Conservation (phyloP, 2,888 invertebrate species). For the Andrena minutula region DNA sequence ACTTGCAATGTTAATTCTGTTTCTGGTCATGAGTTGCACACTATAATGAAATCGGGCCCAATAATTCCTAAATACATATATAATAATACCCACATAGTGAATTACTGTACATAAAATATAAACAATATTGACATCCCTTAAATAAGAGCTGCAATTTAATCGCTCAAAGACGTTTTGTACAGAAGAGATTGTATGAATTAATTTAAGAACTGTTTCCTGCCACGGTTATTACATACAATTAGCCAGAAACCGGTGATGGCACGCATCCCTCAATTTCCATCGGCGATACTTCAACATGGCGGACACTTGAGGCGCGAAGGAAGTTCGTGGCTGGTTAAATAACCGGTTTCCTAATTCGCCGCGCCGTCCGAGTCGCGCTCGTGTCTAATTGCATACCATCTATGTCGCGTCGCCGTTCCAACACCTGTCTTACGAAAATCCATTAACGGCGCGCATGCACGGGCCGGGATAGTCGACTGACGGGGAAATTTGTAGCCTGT, state of each 20-base stretch:
- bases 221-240: background rate
- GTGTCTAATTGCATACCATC: slow-evolving; percentile 67
- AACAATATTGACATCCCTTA: no score
- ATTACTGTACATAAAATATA: no score
- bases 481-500: slow-evolving; percentile 52
- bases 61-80: no score
- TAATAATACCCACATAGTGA: no score
- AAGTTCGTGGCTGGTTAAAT: slow-evolving; percentile 69
- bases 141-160: no score
- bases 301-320: slow-evolving; percentile 59
- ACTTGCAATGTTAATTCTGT: no score
- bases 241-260: background rate
- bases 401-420: slow-evolving; percentile 66
- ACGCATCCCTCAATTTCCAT: background rate
- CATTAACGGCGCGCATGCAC: slow-evolving; percentile 54
- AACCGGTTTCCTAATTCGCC: slow-evolving; percentile 78
- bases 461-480: slow-evolving; percentile 30
- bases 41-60: no score
- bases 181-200: no score
- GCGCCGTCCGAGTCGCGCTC: slow-evolving; percentile 57
- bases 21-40: no score
- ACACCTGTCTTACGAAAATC: slow-evolving; percentile 69
- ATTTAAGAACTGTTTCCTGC: background rate
- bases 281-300: slow-evolving; percentile 42
- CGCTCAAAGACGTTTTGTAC: no score